Conservation (phyloP, 2,888 invertebrate species). For the Cryptus viduatorius region DNA sequence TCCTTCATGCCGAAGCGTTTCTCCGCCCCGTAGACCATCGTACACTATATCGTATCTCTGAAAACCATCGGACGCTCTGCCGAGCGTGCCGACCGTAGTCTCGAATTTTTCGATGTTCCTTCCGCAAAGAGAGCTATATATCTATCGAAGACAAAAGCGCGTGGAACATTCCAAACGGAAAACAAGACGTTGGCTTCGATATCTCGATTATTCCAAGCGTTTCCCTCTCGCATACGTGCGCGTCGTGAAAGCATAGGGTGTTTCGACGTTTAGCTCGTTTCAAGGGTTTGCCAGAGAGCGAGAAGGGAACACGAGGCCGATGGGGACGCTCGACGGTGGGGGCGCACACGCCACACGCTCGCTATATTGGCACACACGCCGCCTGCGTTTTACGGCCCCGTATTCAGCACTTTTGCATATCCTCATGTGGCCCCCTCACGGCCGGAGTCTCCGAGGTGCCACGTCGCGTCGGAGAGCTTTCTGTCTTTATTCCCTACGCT, state of each 20-base stretch:
- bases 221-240: constrained; percentile 41
- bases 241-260: constrained; percentile 1
- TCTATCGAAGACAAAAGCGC: not conserved
- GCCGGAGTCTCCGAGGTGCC: constrained; percentile 61
- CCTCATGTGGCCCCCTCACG: constrained; percentile 40
- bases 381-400: constrained; percentile 82
- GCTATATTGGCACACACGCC: constrained; percentile 82
- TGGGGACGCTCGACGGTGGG: constrained; percentile 20
- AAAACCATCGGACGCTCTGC: constrained; percentile 28
- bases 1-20: not conserved
- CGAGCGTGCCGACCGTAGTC: constrained; percentile 22
- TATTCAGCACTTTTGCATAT: constrained; percentile 84
- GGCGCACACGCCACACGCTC: constrained; percentile 68
- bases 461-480: constrained; percentile 15
- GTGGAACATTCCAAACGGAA: constrained; percentile 26
- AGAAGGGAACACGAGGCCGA: constrained; percentile 39
- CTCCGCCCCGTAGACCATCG: constrained; percentile 27
- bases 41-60: constrained; percentile 34
- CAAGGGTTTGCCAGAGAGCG: constrained; percentile 55
- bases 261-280: constrained; percentile 68
- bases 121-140: not conserved
- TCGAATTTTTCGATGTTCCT: not conserved
- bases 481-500: constrained; percentile 24
- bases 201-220: constrained; percentile 75
- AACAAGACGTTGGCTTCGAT: constrained; percentile 72